Evolutionary conservation across 2,113 vertebrate genomes (phyloP), one percentile per base, ranked within the genome.

Genomic region (Osmerus mordax): DNA sequence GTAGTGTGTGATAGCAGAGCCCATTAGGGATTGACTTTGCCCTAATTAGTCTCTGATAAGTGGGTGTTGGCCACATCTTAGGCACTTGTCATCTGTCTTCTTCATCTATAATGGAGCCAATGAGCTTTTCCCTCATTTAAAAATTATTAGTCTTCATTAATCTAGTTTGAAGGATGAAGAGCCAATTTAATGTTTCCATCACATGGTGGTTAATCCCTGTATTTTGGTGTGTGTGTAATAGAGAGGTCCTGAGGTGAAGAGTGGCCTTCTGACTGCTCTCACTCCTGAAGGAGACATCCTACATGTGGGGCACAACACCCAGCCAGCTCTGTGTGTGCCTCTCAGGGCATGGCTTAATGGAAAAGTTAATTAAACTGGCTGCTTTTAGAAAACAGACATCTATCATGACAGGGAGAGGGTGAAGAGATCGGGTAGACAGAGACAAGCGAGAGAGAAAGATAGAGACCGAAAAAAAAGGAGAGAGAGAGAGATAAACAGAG

Each of bases 41-140:
- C 73, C 78, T 86, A 86, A 88, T 89, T 87, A 86, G 74, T 70
- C 71, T 53, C 69, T 75, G 14, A 75, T 79, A 83, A 86, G 78
- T 86, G 74, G 78, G 73, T 74, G 69, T 55, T 80, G 69, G 80
- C 77, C 71, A 67, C 13, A 52, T 77, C 78, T 59, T 55, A 75
- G 73, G 78, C 78, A 84, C 81, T 82, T 71, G 71, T 78, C 83
- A 79, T 82, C 77, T 73, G 70, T 83, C 80, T 83, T 81, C 77
- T 83, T 84, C 75, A 77, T 79, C 66, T 73, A 74, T 86, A 87
- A 87, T 87, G 78, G 73, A 78, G 72, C 68, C 71, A 71, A 74
- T 18, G 73, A 61, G 70, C 78, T 71, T 56, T 74, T 52, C 63
- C 52, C 76, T 84, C 82, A 86, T 87, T 87, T 79, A 78, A 74